Base-by-base conservation (phyloP, 2,113 vertebrate genomes). In the Dipodomys ordii region DNA sequence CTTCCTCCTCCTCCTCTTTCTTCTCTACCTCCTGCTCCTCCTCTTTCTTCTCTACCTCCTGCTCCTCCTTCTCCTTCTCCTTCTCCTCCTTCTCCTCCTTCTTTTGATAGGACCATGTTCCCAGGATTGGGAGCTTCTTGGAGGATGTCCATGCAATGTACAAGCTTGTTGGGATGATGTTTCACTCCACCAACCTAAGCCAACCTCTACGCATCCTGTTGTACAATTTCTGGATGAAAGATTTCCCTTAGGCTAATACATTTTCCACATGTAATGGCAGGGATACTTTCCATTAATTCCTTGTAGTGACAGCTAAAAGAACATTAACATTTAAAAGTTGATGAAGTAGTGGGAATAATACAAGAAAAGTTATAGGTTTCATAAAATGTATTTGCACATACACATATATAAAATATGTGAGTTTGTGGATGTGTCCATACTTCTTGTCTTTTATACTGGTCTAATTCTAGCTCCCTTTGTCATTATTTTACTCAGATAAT, bases 241-340 rank as follows among this genome's bases (percentile, higher is more conserved):
- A 19, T 30, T 91, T 93, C 44, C 12, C 10, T 91, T 23, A 39
- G 53, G 23, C 30, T 68, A 77, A 46, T 67, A 67, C 3, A 2
- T 74, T 90, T 91, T 77, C 6, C 23, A 57, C 27, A 68, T 53
- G 6, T 35, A 39, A 39, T 68, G 20, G 23, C 5, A n/a, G 62
- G 68, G 44, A 64, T 84, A 28, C 2, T 81, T 92, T 69, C 28
- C 39, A 73, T 83, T 83, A 67, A 16, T 71, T 94, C 79, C 2
- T 93, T 88, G 78, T 57, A 60, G 30, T 53, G 35, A 76, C 49
- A 25, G 4, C 16, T 60, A 2, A 44, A 69, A 62, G 3, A 27
- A 67, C 25, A 6, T 81, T 85, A 62, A 49, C 53, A 90, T 81
- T 39, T 49, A 88, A 93, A 90, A 77, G 30, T 64, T 84, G 84